Evolutionary conservation across 2,113 vertebrate genomes (phyloP).

Genomic region (Abramis brama): DNA sequence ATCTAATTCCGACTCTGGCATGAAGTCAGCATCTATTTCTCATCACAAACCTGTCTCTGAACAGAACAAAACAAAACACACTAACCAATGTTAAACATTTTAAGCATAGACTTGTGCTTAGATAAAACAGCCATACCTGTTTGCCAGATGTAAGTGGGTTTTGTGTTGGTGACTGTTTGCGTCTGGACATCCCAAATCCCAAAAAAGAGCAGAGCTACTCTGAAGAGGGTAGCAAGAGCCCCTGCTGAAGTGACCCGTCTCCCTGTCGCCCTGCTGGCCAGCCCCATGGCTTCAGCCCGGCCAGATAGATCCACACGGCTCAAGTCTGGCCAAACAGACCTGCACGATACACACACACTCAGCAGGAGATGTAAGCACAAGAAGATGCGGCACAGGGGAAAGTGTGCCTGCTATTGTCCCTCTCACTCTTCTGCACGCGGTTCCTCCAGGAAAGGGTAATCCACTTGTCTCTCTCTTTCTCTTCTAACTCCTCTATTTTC

Average conservation of each 20-base stretch:
- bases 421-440: conserved; percentile 35
- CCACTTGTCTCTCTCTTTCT: conserved; percentile 41
- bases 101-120: not conserved
- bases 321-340: conserved; percentile 24
- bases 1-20: not conserved
- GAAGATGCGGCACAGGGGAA: conserved; percentile 13
- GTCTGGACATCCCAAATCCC: conserved; percentile 63
- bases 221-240: conserved; percentile 63
- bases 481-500: conserved; percentile 26
- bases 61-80: not conserved
- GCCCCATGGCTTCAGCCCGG: conserved; percentile 69
- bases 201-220: conserved; percentile 61
- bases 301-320: conserved; percentile 58
- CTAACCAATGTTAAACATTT: not conserved
- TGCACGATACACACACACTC: conserved; percentile 41
- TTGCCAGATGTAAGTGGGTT: conserved; percentile 77
- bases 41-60: not conserved
- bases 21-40: not conserved
- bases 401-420: conserved; percentile 50
- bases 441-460: conserved; percentile 55
- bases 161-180: conserved; percentile 69
- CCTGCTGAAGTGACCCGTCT: conserved; percentile 52
- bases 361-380: conserved; percentile 30
- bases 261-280: conserved; percentile 60
- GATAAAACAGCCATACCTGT: conserved; percentile 71